Conservation (phyloP, 2,888 invertebrate species). For the Anthophora plumipes region DNA sequence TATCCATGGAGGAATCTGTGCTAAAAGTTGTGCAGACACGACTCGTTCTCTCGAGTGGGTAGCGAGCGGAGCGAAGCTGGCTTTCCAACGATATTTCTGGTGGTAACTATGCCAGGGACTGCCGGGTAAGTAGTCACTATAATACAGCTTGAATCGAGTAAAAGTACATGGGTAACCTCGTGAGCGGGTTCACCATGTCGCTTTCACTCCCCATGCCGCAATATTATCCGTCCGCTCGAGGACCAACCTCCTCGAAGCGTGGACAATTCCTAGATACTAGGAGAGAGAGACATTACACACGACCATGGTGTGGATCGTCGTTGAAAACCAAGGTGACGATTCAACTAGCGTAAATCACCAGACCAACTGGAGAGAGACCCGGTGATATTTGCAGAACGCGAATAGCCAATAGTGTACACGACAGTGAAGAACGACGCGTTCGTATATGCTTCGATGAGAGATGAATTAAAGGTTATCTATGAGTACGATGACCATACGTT, state of each 20-base stretch:
- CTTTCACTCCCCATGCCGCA: slow-evolving; percentile 78
- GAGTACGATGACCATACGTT: no score
- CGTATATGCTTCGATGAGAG: no score
- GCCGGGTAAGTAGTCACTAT: slow-evolving; percentile 75
- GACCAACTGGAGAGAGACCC: neutral
- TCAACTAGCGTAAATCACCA: neutral
- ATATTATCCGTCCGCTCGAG: slow-evolving; percentile 72
- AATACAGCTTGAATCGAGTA: slow-evolving; percentile 77
- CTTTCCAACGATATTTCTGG: slow-evolving; percentile 79
- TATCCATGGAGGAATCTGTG: slow-evolving; percentile 44
- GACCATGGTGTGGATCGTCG: neutral
- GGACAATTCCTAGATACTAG: slow-evolving; percentile 59
- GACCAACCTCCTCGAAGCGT: slow-evolving; percentile 47
- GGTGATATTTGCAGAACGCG: slow-evolving; percentile 31
- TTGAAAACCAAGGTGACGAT: slow-evolving; percentile 13
- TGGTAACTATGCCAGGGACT: slow-evolving; percentile 81
- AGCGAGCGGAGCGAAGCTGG: slow-evolving; percentile 65
- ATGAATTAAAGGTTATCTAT: no score
- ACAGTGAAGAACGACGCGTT: neutral
- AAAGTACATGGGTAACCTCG: slow-evolving; percentile 79
- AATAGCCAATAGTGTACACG: neutral
- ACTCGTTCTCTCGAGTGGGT: slow-evolving; percentile 63
- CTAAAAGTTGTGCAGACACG: slow-evolving; percentile 49
- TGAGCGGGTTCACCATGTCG: slow-evolving; percentile 79
- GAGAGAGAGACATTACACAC: slow-evolving; percentile 2